Evolutionary conservation across 2,113 vertebrate species (phyloP).

Genomic region (Microcebus tavaratra): DNA sequence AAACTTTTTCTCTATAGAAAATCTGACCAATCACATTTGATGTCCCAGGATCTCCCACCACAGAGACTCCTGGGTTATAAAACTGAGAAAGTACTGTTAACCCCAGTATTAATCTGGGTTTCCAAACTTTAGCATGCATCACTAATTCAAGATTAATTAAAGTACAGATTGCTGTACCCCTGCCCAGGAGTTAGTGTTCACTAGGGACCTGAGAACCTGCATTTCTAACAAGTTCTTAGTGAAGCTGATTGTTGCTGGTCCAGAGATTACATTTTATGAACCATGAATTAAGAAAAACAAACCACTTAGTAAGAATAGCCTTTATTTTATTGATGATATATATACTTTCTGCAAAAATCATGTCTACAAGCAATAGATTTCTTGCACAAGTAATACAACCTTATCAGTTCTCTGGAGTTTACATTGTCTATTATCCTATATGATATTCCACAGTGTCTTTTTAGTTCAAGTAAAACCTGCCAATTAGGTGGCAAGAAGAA

Average conservation of each 20-base stretch:
- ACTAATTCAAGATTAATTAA: not conserved
- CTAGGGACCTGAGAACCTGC: not conserved
- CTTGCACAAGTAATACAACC: not conserved
- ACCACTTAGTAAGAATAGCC: not conserved
- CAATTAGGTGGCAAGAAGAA: conserved; percentile 35
- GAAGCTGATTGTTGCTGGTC: not conserved
- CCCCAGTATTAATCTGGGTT: not conserved
- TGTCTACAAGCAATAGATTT: not conserved
- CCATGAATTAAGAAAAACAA: not conserved
- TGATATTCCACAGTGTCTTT: not conserved
- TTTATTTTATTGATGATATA: conserved; percentile 39
- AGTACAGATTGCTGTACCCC: not conserved
- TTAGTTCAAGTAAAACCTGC: not conserved
- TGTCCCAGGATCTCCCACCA: not conserved
- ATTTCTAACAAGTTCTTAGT: conserved; percentile 15
- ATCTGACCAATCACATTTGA: not conserved
- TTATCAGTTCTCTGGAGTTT: conserved; percentile 24
- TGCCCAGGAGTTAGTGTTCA: not conserved
- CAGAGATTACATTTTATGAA: conserved; percentile 2
- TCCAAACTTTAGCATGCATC: not conserved
- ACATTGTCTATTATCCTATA: not conserved
- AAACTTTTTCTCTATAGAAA: conserved; percentile 42
- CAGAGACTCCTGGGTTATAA: not conserved
- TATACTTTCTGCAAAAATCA: conserved; percentile 29
- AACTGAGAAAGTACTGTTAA: not conserved